Conservation (phyloP, 2,113 vertebrate species). For the Protobothrops mucrosquamatus region DNA sequence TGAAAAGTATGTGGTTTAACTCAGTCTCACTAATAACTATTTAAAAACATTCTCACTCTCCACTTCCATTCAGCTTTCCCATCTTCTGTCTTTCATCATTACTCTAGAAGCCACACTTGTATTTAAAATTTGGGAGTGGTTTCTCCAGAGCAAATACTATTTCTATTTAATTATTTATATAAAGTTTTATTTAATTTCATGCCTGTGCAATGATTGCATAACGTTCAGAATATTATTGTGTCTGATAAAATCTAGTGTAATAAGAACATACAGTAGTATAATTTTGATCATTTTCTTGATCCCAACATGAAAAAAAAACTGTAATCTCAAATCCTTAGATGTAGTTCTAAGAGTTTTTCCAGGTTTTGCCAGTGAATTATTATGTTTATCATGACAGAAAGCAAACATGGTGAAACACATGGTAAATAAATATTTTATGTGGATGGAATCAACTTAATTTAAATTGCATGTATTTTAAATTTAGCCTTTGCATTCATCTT, state of each 20-base stretch:
- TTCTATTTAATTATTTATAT: not conserved
- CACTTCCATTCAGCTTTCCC: not conserved
- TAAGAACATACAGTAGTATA: not conserved
- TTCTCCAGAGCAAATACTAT: not conserved
- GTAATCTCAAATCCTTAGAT: not conserved
- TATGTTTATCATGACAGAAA: not conserved
- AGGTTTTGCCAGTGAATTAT: not conserved
- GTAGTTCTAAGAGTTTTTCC: not conserved
- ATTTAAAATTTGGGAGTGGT: not conserved
- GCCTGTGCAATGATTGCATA: not conserved
- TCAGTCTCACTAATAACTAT: not conserved
- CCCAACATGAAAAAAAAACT: not conserved
- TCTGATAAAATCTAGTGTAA: not conserved
- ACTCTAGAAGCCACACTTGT: not conserved
- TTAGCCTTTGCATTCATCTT: not conserved
- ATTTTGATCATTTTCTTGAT: not conserved
- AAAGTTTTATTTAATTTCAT: not conserved
- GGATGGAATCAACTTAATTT: not conserved
- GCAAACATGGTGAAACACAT: not conserved
- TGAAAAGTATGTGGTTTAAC: conserved; percentile 6
- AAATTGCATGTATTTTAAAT: not conserved
- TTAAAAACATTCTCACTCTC: not conserved
- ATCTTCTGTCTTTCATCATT: not conserved
- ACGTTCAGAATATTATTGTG: not conserved
- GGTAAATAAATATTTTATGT: not conserved